Conservation (phyloP, 2,888 invertebrate genomes). For the Masnerella sp. region DNA sequence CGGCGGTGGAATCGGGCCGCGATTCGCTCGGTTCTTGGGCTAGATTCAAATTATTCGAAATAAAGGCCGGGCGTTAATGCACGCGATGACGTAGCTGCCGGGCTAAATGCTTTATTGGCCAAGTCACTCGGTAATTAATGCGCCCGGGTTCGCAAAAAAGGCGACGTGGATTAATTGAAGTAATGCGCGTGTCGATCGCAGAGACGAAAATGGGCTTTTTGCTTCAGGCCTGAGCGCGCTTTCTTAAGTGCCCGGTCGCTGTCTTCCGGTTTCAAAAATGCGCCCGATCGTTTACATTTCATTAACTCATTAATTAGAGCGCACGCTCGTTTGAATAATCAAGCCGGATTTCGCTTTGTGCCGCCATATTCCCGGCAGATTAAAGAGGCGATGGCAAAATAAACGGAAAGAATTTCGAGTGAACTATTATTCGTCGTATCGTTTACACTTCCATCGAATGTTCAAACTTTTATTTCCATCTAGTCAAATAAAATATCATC, state of each 20-base stretch:
- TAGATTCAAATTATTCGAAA: slow-evolving; percentile 41
- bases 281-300: slow-evolving; percentile 56
- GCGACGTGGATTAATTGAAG: slow-evolving; percentile 60
- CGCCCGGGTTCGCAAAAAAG: slow-evolving; percentile 31
- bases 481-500: too few species aligned
- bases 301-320: slow-evolving; percentile 58
- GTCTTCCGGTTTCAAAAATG: slow-evolving; percentile 51
- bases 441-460: background rate
- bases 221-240: slow-evolving; percentile 28
- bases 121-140: slow-evolving; percentile 57
- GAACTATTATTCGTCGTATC: background rate
- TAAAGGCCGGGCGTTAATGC: slow-evolving; percentile 37
- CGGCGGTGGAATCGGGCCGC: too few species aligned
- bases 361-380: slow-evolving; percentile 35
- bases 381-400: slow-evolving; percentile 28
- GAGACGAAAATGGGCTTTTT: slow-evolving; percentile 55
- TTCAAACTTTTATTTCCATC: too few species aligned
- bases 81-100: slow-evolving; percentile 35
- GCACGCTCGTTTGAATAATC: slow-evolving; percentile 51
- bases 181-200: slow-evolving; percentile 59
- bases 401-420: slow-evolving; percentile 14
- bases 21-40: too few species aligned
- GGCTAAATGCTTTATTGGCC: slow-evolving; percentile 50
- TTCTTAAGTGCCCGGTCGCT: slow-evolving; percentile 50
- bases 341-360: slow-evolving; percentile 33